These are phyloP conservation scores for Regulus satrapa DNA, from an alignment of 2,113 vertebrate genomes.

Conservation along the genomic window DNA sequence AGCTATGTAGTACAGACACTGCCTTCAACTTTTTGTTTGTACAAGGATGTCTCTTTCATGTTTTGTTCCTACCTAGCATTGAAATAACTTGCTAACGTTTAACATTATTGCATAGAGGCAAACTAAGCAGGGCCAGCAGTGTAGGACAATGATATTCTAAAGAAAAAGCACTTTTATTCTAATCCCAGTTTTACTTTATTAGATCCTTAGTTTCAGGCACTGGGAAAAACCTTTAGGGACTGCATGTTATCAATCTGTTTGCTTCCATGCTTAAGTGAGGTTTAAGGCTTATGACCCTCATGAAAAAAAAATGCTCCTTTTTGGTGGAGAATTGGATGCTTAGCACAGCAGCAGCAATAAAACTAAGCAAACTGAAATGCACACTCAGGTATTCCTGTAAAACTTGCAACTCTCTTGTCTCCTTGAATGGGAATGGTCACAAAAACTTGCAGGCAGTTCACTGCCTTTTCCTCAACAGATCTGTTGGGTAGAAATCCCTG, in stretches of 20 bases:
- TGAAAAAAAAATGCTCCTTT: neutral
- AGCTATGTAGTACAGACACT: neutral
- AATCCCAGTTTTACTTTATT: neutral
- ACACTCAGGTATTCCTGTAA: neutral
- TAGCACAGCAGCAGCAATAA: neutral
- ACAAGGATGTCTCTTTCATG: neutral
- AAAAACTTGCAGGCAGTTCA: neutral
- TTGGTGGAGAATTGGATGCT: neutral
- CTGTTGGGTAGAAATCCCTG: neutral
- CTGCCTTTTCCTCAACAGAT: neutral
- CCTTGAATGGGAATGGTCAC: neutral
- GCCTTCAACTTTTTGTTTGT: neutral
- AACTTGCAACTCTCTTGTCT: neutral
- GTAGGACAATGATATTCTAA: neutral
- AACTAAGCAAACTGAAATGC: neutral
- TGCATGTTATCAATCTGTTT: neutral
- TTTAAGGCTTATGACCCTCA: neutral
- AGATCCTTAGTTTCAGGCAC: neutral
- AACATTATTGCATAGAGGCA: neutral
- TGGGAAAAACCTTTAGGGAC: neutral
- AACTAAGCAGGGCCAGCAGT: neutral
- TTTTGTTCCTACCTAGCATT: neutral
- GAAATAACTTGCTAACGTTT: neutral
- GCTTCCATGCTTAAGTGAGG: neutral
- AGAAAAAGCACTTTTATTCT: neutral